Conservation (phyloP, 37 sponge, comb jelly and placozoan species). For the Halichondria panicea region DNA sequence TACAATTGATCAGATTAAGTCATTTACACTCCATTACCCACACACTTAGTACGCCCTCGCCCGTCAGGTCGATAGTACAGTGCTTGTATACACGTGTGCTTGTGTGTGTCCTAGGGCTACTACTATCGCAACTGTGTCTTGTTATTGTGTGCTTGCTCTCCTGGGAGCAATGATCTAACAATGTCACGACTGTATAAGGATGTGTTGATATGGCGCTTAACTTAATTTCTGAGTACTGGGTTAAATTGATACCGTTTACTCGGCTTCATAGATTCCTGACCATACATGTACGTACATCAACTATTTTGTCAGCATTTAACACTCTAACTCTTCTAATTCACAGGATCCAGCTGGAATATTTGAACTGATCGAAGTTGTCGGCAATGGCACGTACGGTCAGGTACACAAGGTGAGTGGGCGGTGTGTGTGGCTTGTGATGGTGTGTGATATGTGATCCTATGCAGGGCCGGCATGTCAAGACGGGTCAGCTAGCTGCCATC, state of each 20-base stretch:
- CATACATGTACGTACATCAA: neutral
- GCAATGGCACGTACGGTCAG: conserved; percentile 97
- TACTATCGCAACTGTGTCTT: too few species aligned
- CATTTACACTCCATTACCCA: too few species aligned
- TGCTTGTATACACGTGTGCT: too few species aligned
- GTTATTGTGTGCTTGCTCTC: too few species aligned
- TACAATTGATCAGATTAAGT: too few species aligned
- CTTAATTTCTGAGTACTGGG: neutral
- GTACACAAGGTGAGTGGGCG: conserved; percentile 78
- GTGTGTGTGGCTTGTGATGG: neutral
- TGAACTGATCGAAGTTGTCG: conserved; percentile 93
- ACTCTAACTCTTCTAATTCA: neutral
- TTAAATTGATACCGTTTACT: neutral
- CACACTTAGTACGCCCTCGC: too few species aligned
- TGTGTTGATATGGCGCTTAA: neutral
- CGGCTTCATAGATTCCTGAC: neutral
- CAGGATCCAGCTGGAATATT: conserved; percentile 91
- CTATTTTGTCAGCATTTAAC: neutral
- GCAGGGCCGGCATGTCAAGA: conserved; percentile 70
- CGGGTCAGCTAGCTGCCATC: conserved; percentile 94
- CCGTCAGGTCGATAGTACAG: too few species aligned
- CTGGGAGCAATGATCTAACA: too few species aligned
- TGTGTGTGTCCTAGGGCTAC: too few species aligned
- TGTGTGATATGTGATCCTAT: neutral
- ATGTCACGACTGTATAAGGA: too few species aligned